A percentile compares a stretch with the other conserved stretches of the same genome.
Conservation (phyloP, 2,113 vertebrate species). For the Rhineura floridana region DNA sequence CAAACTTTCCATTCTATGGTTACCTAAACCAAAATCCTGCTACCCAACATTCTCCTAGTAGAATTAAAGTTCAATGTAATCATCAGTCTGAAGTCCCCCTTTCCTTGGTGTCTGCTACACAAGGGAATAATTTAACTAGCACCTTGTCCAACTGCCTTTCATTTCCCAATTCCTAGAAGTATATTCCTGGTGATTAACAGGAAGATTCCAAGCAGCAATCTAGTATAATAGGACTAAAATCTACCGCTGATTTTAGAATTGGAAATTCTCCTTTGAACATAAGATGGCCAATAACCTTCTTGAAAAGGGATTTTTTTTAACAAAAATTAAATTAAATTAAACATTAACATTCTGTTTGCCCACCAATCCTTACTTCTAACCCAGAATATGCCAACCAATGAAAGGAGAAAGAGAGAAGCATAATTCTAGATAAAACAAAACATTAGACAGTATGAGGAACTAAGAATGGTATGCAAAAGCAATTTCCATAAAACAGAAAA, state of each 20-base stretch:
- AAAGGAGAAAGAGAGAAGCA: not conserved
- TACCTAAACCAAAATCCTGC: constrained; percentile 6
- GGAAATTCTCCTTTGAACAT: not conserved
- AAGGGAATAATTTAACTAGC: not conserved
- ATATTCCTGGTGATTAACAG: not conserved
- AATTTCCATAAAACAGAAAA: constrained; percentile 20
- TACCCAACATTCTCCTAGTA: not conserved
- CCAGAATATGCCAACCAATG: not conserved
- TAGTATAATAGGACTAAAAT: not conserved
- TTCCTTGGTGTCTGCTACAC: not conserved
- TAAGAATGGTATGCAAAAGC: not conserved
- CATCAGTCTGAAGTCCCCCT: not conserved
- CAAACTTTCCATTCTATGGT: not conserved
- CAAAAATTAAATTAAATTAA: too few relatives aligned
- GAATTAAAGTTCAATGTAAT: not conserved
- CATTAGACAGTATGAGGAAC: not conserved
- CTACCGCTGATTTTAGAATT: not conserved
- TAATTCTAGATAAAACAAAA: not conserved
- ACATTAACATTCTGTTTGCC: not conserved
- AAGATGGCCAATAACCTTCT: not conserved
- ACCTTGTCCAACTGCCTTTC: not conserved
- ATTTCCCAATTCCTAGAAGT: not conserved
- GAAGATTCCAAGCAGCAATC: not conserved
- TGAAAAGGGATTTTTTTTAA: too few relatives aligned
- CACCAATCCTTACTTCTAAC: not conserved